Percentiles rank a stretch among this genome's conserved stretches.
Evolutionary conservation across 53 echinoderm and acorn worm species (phyloP).

Genomic region (Echinarachnius parma): DNA sequence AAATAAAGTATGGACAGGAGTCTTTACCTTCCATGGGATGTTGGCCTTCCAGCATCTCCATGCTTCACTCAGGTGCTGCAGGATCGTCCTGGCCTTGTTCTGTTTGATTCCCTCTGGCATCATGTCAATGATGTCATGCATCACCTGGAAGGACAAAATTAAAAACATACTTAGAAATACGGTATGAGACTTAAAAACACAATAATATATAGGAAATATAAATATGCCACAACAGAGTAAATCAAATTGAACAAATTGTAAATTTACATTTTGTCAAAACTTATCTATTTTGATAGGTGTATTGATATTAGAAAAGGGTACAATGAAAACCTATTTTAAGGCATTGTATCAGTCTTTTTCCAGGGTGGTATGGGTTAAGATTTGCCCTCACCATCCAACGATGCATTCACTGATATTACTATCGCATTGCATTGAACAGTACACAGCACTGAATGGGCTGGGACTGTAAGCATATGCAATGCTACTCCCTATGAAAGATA

Average conservation of each 20-base stretch:
- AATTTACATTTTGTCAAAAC: too few relatives aligned
- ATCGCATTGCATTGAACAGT: conserved; percentile 67
- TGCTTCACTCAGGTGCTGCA: conserved; percentile 98
- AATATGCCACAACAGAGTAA: too few relatives aligned
- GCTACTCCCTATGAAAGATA: too few relatives aligned
- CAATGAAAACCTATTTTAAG: too few relatives aligned
- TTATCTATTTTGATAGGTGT: too few relatives aligned
- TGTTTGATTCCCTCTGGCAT: conserved; percentile 99
- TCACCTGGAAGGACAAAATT: conserved; percentile 57
- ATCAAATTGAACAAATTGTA: too few relatives aligned
- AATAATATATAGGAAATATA: too few relatives aligned
- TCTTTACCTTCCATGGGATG: conserved; percentile 96
- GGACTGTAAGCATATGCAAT: too few relatives aligned
- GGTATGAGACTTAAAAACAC: too few relatives aligned
- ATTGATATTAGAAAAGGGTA: too few relatives aligned
- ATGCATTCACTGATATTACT: conserved; percentile 53
- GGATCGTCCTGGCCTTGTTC: conserved; percentile 98
- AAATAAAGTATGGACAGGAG: background rate
- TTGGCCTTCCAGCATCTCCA: conserved; percentile 99
- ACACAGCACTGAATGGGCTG: conserved; percentile 49
- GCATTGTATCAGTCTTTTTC: too few relatives aligned
- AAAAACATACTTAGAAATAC: background rate
- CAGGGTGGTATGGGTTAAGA: too few relatives aligned
- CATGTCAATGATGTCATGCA: conserved; percentile 99
- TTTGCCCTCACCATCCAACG: conserved; percentile 52